Evolutionary conservation across 2,888 invertebrate genomes (phyloP), one percentile per base, ranked within the genome.

Genomic region (Copidosoma aretas): DNA sequence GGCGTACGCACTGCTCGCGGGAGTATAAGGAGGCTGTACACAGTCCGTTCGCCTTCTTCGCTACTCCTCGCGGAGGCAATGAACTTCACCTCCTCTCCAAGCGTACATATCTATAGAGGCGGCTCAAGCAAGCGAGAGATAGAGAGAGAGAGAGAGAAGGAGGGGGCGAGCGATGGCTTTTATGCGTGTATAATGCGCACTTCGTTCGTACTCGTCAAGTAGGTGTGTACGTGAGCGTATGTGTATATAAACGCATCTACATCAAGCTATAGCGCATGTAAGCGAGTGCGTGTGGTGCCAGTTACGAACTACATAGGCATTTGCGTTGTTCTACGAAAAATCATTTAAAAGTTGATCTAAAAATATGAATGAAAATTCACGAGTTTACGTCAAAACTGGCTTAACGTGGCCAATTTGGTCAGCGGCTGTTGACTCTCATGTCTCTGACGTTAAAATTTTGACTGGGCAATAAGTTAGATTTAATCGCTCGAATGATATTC

Each of bases 51-150:
- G 17, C n/a, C n/a, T 64, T 59, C 60, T 64, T 32, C 32, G 32
- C 4, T 63, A 70, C 74, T 51, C 56, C 58, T 64, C 54, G 68
- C 68, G 67, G 75, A 83, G 83, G 83, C 83, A 84, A 83, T 84
- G 83, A 84, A 83, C 83, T 83, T 84, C 82, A 83, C 82, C 82
- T 80, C 80, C 75, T 80, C 80, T 77, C 72, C 21, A 49, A 52
- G 56, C 60, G 57, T 41, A 32, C 52, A 53, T 32, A 51, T 25
- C 15, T 53, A 22, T 22, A 39, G 19, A 32, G 25, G 25, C 41
- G n/a, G 46, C 49, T 22, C 39, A 60, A 14, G 15, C 60, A 43
- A 63, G 24, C n/a, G 71, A 19, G 12, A 56, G 65, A 14, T n/a
- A 24, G 10, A 19, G 59, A 54, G 61, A 62, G 53, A 57, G 58